These are phyloP conservation scores for Cephus sareptanus DNA, from an alignment of 2,888 invertebrate genomes.

Conservation along the genomic window DNA sequence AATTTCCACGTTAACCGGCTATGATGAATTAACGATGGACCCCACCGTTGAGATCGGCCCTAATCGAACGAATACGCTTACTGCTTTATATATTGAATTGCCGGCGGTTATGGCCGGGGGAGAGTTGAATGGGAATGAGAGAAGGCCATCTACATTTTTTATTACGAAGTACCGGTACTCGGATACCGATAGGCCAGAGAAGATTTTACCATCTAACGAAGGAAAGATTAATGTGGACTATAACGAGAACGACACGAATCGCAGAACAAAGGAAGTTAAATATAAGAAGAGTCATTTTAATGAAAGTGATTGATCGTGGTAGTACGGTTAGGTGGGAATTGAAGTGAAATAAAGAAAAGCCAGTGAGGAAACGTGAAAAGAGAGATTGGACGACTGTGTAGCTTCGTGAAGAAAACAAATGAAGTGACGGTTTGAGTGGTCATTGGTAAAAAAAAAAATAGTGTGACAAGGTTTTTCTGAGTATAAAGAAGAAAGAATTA, in stretches of 20 bases:
- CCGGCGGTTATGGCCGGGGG: neutral
- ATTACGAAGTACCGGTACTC: neutral
- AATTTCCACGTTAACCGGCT: neutral
- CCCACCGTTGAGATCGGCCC: neutral
- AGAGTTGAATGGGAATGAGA: neutral
- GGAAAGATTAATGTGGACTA: neutral
- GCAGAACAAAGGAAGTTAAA: neutral
- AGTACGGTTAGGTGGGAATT: neutral
- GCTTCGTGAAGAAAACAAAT: neutral
- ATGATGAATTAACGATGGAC: conserved; percentile 1
- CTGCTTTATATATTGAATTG: neutral
- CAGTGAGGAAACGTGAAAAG: neutral
- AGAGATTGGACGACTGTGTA: neutral
- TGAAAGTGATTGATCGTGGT: neutral
- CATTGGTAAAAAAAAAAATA: neutral
- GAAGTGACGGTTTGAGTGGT: neutral
- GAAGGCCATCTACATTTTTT: neutral
- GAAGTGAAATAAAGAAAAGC: neutral
- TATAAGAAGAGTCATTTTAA: neutral
- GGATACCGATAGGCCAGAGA: neutral
- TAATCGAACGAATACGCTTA: neutral
- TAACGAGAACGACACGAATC: neutral
- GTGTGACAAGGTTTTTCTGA: neutral
- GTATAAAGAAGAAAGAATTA: neutral
- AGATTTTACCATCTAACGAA: neutral